Evolutionary conservation across 2,113 vertebrate genomes (phyloP).

Genomic region (Aegithalos caudatus): DNA sequence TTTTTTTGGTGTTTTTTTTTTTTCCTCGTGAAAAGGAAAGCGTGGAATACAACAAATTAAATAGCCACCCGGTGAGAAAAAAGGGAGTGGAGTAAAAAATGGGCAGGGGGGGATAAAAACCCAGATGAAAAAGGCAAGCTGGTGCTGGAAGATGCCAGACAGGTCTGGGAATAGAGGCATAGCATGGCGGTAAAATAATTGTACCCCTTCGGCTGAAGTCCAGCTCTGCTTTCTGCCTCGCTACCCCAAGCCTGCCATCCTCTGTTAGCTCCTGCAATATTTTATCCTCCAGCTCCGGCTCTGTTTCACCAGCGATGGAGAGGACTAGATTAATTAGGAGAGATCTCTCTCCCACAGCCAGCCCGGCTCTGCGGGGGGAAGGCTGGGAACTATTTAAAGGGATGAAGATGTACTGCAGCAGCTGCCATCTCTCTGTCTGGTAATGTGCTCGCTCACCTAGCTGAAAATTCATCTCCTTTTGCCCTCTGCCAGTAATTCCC

Average conservation of each 20-base stretch:
- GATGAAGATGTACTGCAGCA: slow-evolving; percentile 41
- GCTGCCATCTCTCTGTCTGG: slow-evolving; percentile 2
- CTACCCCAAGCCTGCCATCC: slow-evolving; percentile 41
- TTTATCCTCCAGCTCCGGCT: slow-evolving; percentile 9
- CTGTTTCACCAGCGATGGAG: not conserved
- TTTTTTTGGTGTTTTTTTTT: not conserved
- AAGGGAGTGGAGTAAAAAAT: slow-evolving; percentile 19
- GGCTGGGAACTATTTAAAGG: slow-evolving; percentile 43
- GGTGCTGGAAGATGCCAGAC: not conserved
- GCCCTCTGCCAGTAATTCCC: slow-evolving; percentile 7
- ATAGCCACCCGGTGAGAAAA: slow-evolving; percentile 40
- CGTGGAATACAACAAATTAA: slow-evolving; percentile 51
- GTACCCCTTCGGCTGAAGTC: slow-evolving; percentile 38
- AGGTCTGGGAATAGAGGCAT: slow-evolving; percentile 44
- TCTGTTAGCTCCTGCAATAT: slow-evolving; percentile 34
- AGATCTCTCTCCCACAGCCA: slow-evolving; percentile 41
- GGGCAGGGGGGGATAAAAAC: not conserved
- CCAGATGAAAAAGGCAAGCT: slow-evolving; percentile 42
- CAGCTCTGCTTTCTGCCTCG: not conserved
- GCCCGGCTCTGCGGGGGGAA: not conserved
- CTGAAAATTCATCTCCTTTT: slow-evolving; percentile 34
- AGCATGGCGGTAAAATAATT: slow-evolving; percentile 54
- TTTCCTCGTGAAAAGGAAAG: slow-evolving; percentile 41
- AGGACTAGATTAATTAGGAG: slow-evolving; percentile 64
- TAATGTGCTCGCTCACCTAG: not conserved